These are phyloP conservation scores for Penaeus monodon DNA, from an alignment of 2,888 invertebrate genomes.

Conservation along the genomic window DNA sequence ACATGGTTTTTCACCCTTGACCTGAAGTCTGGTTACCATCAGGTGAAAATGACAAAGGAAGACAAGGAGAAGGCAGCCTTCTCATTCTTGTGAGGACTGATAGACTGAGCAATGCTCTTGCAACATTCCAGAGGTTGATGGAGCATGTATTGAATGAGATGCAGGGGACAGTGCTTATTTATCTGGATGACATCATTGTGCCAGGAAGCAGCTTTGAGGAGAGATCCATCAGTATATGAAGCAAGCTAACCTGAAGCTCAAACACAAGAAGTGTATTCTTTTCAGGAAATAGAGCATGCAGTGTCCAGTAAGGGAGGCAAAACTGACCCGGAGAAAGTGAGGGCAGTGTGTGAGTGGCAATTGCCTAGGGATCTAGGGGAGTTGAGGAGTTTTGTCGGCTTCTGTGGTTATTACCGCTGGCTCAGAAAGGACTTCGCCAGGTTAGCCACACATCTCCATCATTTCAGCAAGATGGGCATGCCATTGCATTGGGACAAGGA, in stretches of 20 bases:
- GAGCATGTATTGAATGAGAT: no score
- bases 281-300: conserved; percentile 22
- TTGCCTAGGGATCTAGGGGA: conserved; percentile 53
- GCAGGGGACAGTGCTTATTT: no score
- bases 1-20: no score
- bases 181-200: no score
- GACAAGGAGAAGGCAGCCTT: no score
- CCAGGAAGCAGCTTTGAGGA: no score
- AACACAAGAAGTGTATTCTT: conserved; percentile 63
- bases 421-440: conserved; percentile 65
- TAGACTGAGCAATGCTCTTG: no score
- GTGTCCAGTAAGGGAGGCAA: conserved; percentile 65
- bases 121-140: no score
- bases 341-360: conserved; percentile 65
- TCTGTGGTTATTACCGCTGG: conserved; percentile 66
- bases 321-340: conserved; percentile 64
- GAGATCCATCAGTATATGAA: no score
- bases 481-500: not conserved
- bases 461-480: conserved; percentile 23
- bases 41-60: no score
- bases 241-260: conserved; percentile 61
- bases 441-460: conserved; percentile 65
- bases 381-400: conserved; percentile 66
- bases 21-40: no score
- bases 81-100: no score